Evolutionary conservation across 2,113 vertebrate genomes (phyloP).

Genomic region (Saguinus midas): DNA sequence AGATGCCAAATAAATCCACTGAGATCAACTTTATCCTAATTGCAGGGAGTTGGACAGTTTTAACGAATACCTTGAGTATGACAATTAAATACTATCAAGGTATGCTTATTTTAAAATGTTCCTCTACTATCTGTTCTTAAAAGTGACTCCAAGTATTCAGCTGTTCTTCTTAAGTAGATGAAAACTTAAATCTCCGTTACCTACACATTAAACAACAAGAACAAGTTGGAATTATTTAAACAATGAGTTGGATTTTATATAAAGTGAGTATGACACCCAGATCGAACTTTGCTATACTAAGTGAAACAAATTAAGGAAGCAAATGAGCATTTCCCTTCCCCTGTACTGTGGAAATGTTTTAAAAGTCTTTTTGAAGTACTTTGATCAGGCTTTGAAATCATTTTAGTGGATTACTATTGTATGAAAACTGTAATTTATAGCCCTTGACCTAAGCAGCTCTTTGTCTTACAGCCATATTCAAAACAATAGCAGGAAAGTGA

Average conservation of each 20-base stretch:
- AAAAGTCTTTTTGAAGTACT: slow-evolving; percentile 84
- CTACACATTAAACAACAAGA: background rate
- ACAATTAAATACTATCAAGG: background rate
- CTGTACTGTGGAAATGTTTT: slow-evolving; percentile 81
- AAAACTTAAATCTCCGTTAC: slow-evolving; percentile 26
- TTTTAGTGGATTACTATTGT: slow-evolving; percentile 91
- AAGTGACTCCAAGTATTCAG: background rate
- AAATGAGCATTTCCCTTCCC: slow-evolving; percentile 65
- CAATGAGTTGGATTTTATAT: slow-evolving; percentile 44
- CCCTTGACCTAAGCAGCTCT: slow-evolving; percentile 92
- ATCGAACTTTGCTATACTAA: slow-evolving; percentile 57
- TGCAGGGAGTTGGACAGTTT: background rate
- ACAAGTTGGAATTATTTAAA: background rate
- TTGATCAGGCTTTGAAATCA: slow-evolving; percentile 90
- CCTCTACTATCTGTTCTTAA: background rate
- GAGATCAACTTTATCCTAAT: slow-evolving; percentile 32
- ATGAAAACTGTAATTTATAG: slow-evolving; percentile 92
- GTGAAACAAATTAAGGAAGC: slow-evolving; percentile 66
- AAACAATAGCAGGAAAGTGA: slow-evolving; percentile 99
- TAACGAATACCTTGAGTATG: slow-evolving; percentile 22
- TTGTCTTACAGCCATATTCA: slow-evolving; percentile 91
- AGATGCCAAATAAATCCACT: slow-evolving; percentile 32
- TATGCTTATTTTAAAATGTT: background rate
- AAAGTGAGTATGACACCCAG: slow-evolving; percentile 39
- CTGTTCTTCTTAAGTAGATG: slow-evolving; percentile 20